Conservation (phyloP, 2,113 vertebrate genomes). For the Catharus bicknelli region DNA sequence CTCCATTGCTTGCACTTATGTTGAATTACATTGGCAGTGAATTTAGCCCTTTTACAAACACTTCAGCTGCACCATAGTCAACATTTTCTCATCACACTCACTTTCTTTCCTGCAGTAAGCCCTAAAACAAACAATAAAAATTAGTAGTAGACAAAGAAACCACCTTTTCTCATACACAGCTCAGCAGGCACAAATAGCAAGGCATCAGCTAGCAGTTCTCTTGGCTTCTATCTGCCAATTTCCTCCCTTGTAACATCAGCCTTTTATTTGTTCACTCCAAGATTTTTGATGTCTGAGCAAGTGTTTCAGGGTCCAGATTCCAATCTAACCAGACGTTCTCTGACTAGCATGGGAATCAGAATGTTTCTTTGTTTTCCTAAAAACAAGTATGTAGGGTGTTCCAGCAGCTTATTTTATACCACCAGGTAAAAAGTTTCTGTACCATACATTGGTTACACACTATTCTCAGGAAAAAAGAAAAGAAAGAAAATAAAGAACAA, state of each 20-base stretch:
- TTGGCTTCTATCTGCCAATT: neutral
- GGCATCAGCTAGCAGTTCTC: neutral
- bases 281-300: neutral
- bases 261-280: neutral
- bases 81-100: neutral
- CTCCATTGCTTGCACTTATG: neutral
- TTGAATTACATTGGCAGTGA: conserved; percentile 23
- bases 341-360: neutral
- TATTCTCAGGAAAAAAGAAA: neutral
- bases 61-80: neutral
- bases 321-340: neutral
- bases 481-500: neutral
- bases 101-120: conserved; percentile 7
- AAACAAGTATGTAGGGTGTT: neutral
- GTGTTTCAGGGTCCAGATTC: neutral
- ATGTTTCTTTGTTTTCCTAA: neutral
- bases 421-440: neutral
- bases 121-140: conserved; percentile 21
- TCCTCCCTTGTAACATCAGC: neutral
- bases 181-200: neutral
- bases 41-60: conserved; percentile 13
- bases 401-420: neutral
- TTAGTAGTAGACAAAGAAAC: neutral
- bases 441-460: neutral
- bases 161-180: neutral